Conservation (phyloP, 2,113 vertebrate genomes). For the Astatotilapia flaviijosephi region DNA sequence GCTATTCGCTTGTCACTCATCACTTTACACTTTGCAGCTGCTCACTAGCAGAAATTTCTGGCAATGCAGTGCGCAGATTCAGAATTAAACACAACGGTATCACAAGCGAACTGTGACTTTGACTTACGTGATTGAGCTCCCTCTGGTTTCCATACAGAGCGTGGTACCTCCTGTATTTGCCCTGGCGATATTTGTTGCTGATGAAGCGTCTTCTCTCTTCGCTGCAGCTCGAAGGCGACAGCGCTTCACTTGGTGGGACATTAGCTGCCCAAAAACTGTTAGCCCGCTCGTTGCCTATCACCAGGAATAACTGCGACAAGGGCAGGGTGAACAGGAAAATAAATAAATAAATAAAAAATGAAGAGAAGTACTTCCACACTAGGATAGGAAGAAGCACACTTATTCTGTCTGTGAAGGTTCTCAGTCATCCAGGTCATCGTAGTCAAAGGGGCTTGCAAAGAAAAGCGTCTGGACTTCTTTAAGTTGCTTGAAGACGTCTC, state of each 20-base stretch:
- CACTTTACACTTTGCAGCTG: neutral
- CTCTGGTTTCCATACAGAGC: constrained; percentile 86
- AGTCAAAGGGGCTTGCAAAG: no score
- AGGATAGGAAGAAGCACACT: no score
- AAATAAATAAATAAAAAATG: neutral
- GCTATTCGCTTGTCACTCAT: neutral
- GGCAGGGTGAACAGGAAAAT: neutral
- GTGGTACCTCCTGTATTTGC: constrained; percentile 93
- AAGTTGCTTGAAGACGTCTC: no score
- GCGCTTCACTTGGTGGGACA: constrained; percentile 87
- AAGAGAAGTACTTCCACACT: neutral
- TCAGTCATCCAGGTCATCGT: no score
- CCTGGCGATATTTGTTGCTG: constrained; percentile 86
- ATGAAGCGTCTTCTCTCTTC: constrained; percentile 78
- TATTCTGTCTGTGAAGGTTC: no score
- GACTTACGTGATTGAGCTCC: constrained; percentile 86
- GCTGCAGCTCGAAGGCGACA: constrained; percentile 71
- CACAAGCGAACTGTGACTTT: neutral
- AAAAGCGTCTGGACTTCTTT: no score
- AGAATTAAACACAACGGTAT: neutral
- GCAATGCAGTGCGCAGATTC: neutral
- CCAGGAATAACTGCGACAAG: constrained; percentile 76
- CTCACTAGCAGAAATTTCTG: neutral
- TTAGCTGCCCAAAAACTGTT: constrained; percentile 95
- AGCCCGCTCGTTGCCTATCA: constrained; percentile 77